Base-by-base conservation (phyloP, 2,888 invertebrate genomes). In the Rhodophaea formosa region DNA sequence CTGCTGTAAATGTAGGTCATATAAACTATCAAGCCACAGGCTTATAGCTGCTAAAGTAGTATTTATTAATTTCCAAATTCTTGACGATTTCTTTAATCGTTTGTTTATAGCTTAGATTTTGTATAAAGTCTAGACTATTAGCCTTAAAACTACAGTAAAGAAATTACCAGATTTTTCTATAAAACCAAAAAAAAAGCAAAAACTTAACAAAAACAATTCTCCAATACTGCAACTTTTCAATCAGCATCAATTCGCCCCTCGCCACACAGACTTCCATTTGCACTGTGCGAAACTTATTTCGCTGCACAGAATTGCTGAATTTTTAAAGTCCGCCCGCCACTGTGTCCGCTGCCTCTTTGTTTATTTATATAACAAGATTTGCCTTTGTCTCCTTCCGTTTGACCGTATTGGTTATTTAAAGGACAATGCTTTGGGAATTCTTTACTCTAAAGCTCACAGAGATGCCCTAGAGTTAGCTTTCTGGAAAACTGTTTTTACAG, bases 281-380 rank as follows among this genome's bases (percentile, higher is more conserved):
- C 54, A 55, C 54, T 55, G 54, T 55, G 54, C 46, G 44, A 55
- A 55, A 55, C 54, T 55, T 55, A 55, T 55, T 55, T 55, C 54
- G 45, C 32, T 55, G 54, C 54, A 52, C 39, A 54, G 45, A 54
- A 32, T 55, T 55, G 54, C 32, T 63, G 64, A 63, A 64, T 66
- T 60, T 64, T 66, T 62, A 59, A 64, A 60, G 54, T 52, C 52
- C 44, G 39, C 7, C 52, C 44, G 39, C 7, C 23, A 30, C 63
- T 39, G 56, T 59, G 62, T 59, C 62, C 64, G 52, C 32, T 56
- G 47, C 51, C 49, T 57, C 46, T 47, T 58, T 54, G 56, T 59
- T 66, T 66, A 61, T 63, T 66, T 64, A 63, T 61, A 56, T 59
- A 61, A 59, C 59, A 56, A 59, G 62, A 59, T 60, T 62, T 62